Conservation (phyloP, 2,888 invertebrate genomes). For the Halictus ligatus region DNA sequence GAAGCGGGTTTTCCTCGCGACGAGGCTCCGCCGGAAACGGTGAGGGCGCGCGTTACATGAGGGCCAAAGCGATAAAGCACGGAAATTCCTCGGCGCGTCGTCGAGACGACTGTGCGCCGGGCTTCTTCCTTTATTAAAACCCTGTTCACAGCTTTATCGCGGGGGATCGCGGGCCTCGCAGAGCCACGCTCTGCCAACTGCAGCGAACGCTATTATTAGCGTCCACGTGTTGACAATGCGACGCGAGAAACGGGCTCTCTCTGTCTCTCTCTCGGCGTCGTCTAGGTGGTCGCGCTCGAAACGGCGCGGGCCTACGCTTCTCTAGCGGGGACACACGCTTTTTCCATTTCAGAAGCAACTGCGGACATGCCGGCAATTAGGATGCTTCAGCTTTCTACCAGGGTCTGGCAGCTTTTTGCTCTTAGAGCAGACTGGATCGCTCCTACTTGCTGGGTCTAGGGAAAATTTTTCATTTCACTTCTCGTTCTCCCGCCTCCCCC, state of each 20-base stretch:
- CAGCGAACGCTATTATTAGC: slow-evolving; percentile 52
- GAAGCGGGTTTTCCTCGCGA: not conserved
- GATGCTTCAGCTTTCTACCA: too few species aligned
- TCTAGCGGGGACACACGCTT: not conserved
- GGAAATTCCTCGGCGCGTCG: slow-evolving; percentile 21
- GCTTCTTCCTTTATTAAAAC: slow-evolving; percentile 51
- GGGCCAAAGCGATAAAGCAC: slow-evolving; percentile 30
- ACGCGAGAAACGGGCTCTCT: slow-evolving; percentile 8
- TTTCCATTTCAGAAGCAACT: not conserved
- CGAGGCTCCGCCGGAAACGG: not conserved
- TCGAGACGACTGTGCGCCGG: not conserved
- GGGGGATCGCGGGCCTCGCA: slow-evolving; percentile 10
- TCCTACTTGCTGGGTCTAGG: too few species aligned
- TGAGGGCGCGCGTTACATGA: not conserved
- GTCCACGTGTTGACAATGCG: slow-evolving; percentile 56
- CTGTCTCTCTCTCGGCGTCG: not conserved
- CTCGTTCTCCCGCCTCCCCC: too few species aligned
- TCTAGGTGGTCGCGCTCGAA: slow-evolving; percentile 11
- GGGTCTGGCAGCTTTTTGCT: not conserved
- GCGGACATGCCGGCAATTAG: not conserved
- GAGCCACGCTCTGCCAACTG: slow-evolving; percentile 20
- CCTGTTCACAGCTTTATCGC: slow-evolving; percentile 26
- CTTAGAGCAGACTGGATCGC: not conserved
- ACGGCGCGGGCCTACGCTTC: not conserved
- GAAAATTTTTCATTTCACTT: not conserved